Evolutionary conservation across 2,888 invertebrate species (phyloP).

Genomic region (Criorhina ranunculi): DNA sequence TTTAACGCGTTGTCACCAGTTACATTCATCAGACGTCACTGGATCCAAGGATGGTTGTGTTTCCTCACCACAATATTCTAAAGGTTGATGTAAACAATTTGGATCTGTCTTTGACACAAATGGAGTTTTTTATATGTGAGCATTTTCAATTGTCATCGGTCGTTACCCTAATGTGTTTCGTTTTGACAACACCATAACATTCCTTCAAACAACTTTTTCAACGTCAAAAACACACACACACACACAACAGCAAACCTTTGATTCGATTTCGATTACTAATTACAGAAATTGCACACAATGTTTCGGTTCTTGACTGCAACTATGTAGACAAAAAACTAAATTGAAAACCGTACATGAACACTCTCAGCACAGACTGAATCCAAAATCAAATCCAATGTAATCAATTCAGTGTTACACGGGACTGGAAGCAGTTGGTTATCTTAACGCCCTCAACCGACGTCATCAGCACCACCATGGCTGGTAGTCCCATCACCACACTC

Average conservation of each 20-base stretch:
- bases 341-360: constrained; percentile 22
- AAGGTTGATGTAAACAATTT: no score
- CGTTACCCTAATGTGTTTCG: no score
- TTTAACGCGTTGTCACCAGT: no score
- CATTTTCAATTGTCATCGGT: no score
- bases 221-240: background rate
- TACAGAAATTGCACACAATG: constrained; percentile 16
- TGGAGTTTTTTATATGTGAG: no score
- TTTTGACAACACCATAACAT: no score
- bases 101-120: no score
- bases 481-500: background rate
- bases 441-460: constrained; percentile 44
- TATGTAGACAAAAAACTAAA: constrained; percentile 3
- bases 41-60: no score
- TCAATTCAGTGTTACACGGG: constrained; percentile 46
- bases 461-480: constrained; percentile 13
- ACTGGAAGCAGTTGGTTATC: constrained; percentile 12
- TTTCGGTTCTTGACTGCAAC: background rate
- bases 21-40: no score
- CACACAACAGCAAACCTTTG: constrained; percentile 7
- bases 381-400: constrained; percentile 47
- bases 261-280: constrained; percentile 37
- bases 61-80: no score
- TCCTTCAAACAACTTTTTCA: background rate
- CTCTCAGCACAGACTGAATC: constrained; percentile 15